Conservation (phyloP, 1,140 invertebrate genomes). For the Globodera rostochiensis region DNA sequence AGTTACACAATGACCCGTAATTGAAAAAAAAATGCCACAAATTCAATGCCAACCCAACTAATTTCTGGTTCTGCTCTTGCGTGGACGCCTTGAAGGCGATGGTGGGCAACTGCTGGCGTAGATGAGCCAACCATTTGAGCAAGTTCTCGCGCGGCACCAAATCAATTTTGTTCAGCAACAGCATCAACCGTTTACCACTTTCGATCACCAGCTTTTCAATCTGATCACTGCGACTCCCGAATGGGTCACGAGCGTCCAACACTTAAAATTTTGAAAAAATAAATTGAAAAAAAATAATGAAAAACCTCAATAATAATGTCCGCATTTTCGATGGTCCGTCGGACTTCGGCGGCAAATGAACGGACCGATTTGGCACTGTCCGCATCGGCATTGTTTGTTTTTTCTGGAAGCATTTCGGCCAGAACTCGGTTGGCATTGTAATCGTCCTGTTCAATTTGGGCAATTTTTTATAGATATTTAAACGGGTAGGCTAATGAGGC, state of each 20-base stretch:
- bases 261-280: constrained; percentile 72
- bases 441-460: not conserved
- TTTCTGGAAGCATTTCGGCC: constrained; percentile 13
- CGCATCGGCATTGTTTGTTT: constrained; percentile 12
- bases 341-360: constrained; percentile 58
- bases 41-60: constrained; percentile 64
- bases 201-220: constrained; percentile 75
- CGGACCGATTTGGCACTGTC: constrained; percentile 43
- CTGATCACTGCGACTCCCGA: constrained; percentile 83
- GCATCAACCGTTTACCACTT: constrained; percentile 79
- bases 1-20: too few relatives aligned
- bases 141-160: constrained; percentile 87
- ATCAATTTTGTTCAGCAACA: constrained; percentile 96
- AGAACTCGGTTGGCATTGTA: constrained; percentile 20
- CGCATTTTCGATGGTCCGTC: constrained; percentile 61
- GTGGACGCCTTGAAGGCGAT: constrained; percentile 95
- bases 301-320: constrained; percentile 61
- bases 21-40: too few relatives aligned
- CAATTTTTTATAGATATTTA: too few relatives aligned
- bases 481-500: too few relatives aligned
- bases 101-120: constrained; percentile 78
- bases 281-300: not conserved
- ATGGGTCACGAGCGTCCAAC: constrained; percentile 87
- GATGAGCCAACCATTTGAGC: constrained; percentile 86
- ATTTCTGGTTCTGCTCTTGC: constrained; percentile 78